Base-by-base conservation (phyloP, 2,113 vertebrate species). In the Notothenia rossii region DNA sequence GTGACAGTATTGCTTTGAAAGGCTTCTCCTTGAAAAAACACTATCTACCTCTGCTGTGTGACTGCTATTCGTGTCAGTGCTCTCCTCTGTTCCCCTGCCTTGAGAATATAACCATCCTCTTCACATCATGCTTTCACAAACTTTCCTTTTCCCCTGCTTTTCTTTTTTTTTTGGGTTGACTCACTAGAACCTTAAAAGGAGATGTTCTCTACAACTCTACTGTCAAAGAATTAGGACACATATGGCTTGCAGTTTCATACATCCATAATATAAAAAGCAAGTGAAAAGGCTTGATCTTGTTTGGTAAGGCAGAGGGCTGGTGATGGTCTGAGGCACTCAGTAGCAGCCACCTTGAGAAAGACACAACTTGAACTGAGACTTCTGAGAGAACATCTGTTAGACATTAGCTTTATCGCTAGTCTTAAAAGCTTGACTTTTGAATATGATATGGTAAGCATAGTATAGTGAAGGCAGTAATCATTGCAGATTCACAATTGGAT, bases 161-260 rank as follows among this genome's bases (percentile, higher is more conserved):
- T n/a, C n/a, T n/a, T 73, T 50, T 80, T 58, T 60, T 29, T 61
- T 48, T 54, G 58, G 48, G 72, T 85, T 2, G 75, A 64, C 76
- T 79, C 62, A 62, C 83, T 80, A 78, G 71, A 85, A 50, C 87
- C 91, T 85, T 89, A 89, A 89, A 90, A 90, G 89, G 91, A 89
- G 72, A 85, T 82, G 61, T 92, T 91, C 84, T 73, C 73, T 50
- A 69, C 75, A 82, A 62, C 29, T 60, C 51, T 50, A 70, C 78
- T 89, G 77, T 83, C 79, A 85, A 70, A 10, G 7, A 80, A 82
- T 86, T 76, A 68, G 79, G 66, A 68, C 86, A 64, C 83, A 85
- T 70, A 36, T 92, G 88, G 85, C 71, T 77, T 29, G 13, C 67
- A 84, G 85, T 75, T 82, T 86, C 79, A 72, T 86, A 69, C 62